Evolutionary conservation across 2,113 vertebrate genomes (phyloP).

Genomic region (Nymphicus hollandicus): DNA sequence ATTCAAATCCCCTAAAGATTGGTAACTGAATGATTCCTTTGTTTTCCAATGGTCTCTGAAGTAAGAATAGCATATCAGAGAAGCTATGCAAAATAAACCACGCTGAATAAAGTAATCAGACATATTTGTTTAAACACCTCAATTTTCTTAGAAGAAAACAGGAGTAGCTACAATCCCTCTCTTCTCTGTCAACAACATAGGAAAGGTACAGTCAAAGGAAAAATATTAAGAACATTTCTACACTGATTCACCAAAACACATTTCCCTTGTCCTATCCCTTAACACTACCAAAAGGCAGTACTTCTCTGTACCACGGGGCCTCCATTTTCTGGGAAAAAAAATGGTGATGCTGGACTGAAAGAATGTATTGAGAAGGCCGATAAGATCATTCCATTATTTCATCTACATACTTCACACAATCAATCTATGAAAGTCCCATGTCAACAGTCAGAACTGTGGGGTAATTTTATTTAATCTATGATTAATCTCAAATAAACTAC

Average conservation of each 20-base stretch:
- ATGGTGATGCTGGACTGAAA: not conserved
- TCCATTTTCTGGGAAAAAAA: not conserved
- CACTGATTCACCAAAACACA: not conserved
- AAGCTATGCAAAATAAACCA: not conserved
- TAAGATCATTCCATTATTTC: conserved; percentile 22
- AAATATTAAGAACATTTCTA: not conserved
- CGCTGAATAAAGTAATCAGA: not conserved
- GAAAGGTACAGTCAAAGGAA: not conserved
- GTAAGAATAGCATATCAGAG: not conserved
- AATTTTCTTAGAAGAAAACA: not conserved
- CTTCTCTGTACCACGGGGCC: not conserved
- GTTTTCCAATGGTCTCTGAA: not conserved
- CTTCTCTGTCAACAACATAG: not conserved
- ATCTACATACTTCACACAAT: not conserved
- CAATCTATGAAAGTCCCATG: not conserved
- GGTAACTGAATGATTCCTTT: not conserved
- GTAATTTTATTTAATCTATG: not conserved
- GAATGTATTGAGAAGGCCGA: not conserved
- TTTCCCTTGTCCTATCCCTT: not conserved
- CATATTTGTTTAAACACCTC: not conserved
- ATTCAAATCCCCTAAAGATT: not conserved
- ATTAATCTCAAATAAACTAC: conserved; percentile 4
- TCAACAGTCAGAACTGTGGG: not conserved
- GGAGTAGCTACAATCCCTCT: not conserved
- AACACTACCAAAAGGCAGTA: not conserved